These are phyloP conservation scores for Semnornis frantzii DNA, from an alignment of 2,113 vertebrate species.

Conservation along the genomic window DNA sequence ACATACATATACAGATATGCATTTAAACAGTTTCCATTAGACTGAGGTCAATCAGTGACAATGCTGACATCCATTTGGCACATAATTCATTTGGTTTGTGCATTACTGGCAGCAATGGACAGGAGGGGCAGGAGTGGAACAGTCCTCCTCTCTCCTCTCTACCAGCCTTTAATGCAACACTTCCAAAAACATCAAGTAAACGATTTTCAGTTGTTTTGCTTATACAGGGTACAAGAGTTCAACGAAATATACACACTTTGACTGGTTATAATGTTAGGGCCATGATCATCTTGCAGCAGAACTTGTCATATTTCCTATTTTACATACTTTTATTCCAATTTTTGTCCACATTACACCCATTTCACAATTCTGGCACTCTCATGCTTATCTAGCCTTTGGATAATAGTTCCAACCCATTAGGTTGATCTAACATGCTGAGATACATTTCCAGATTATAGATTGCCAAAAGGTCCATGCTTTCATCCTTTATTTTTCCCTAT, in stretches of 20 bases:
- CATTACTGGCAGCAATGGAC: background rate
- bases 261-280: background rate
- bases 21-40: background rate
- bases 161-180: background rate
- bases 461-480: background rate
- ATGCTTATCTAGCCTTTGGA: background rate
- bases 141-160: background rate
- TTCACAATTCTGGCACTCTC: background rate
- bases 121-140: background rate
- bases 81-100: background rate
- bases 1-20: fast-evolving
- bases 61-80: background rate
- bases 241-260: background rate
- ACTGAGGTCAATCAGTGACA: background rate
- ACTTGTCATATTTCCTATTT: background rate
- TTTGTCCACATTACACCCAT: background rate
- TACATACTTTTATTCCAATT: background rate
- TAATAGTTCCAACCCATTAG: background rate
- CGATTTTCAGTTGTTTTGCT: background rate
- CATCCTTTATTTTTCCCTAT: background rate
- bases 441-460: background rate
- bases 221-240: background rate
- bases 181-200: background rate
- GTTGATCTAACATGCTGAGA: background rate
- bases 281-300: background rate